Evolutionary conservation across 2,113 vertebrate genomes (phyloP).

Genomic region (Amphiprion ocellaris): DNA sequence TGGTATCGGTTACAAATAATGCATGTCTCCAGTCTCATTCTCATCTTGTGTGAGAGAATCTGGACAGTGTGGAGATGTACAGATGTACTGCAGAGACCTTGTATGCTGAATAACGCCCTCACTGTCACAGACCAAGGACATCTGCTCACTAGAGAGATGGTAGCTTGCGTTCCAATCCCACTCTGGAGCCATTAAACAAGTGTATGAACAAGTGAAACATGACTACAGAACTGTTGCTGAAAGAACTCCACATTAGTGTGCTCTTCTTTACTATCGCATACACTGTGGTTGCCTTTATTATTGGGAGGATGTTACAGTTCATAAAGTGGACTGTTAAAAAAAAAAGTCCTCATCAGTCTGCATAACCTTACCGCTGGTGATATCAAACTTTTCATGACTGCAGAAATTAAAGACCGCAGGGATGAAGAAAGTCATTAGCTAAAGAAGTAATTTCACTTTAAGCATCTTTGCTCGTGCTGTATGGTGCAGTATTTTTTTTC

Average conservation of each 20-base stretch:
- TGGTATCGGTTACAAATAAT: constrained; percentile 86
- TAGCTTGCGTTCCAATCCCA: constrained; percentile 26
- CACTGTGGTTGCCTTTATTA: constrained; percentile 35
- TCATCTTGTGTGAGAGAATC: constrained; percentile 72
- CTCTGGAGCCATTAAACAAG: constrained; percentile 44
- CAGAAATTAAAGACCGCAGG: constrained; percentile 54
- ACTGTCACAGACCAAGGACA: constrained; percentile 66
- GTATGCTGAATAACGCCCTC: constrained; percentile 55
- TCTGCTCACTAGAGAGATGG: constrained; percentile 52
- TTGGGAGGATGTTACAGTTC: constrained; percentile 37
- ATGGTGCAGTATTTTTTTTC: constrained; percentile 8
- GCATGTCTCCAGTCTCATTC: constrained; percentile 80
- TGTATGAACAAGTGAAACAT: constrained; percentile 28
- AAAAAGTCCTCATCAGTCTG: constrained; percentile 52
- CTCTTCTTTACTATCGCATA: constrained; percentile 14
- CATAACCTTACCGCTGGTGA: constrained; percentile 39
- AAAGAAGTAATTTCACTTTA: constrained; percentile 48
- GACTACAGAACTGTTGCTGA: neutral
- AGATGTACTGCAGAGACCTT: constrained; percentile 61
- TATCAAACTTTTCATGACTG: constrained; percentile 61
- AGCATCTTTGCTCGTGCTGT: constrained; percentile 26
- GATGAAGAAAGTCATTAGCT: constrained; percentile 53
- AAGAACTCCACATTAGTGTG: neutral
- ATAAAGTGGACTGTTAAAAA: constrained; percentile 47
- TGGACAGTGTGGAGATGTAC: constrained; percentile 51